phyloP scores from a whole-genome alignment of 2,888 invertebrate genomes.

The Pherbina coryleti region DNA sequence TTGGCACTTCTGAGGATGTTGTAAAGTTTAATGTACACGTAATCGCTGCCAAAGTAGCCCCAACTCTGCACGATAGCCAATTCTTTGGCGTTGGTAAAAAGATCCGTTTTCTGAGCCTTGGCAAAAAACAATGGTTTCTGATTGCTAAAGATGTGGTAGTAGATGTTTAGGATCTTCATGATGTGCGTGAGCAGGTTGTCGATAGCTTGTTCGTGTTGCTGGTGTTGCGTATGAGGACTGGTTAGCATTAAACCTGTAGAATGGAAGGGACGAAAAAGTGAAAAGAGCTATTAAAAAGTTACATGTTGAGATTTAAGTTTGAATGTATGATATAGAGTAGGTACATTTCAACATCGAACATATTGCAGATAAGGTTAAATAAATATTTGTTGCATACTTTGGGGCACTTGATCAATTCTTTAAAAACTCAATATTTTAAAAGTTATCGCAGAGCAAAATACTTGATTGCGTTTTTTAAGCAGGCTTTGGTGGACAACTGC shows the following conservation, averaged over 20 bases:
- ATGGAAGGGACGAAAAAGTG: neutral
- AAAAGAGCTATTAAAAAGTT: neutral
- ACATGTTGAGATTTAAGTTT: neutral
- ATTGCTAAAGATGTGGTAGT: slow-evolving; percentile 67
- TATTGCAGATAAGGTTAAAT: neutral
- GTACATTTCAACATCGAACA: neutral
- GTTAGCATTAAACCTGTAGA: slow-evolving; percentile 36
- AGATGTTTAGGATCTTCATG: slow-evolving; percentile 69
- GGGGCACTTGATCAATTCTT: too few species aligned
- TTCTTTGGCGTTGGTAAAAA: slow-evolving; percentile 63
- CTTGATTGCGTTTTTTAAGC: too few species aligned
- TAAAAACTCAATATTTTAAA: too few species aligned
- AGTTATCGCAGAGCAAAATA: too few species aligned
- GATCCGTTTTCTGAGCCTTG: slow-evolving; percentile 62
- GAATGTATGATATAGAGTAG: neutral
- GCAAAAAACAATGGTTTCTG: slow-evolving; percentile 63
- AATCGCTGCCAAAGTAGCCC: slow-evolving; percentile 78
- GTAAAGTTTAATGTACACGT: slow-evolving; percentile 88
- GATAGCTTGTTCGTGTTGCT: slow-evolving; percentile 49
- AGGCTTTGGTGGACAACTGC: too few species aligned
- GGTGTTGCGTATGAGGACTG: slow-evolving; percentile 45
- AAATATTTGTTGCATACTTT: neutral
- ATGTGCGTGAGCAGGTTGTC: slow-evolving; percentile 65
- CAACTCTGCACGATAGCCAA: slow-evolving; percentile 60
- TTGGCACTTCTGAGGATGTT: slow-evolving; percentile 85